Base-by-base conservation (phyloP, 2,113 vertebrate species). In the Forbesichthys agassizii region DNA sequence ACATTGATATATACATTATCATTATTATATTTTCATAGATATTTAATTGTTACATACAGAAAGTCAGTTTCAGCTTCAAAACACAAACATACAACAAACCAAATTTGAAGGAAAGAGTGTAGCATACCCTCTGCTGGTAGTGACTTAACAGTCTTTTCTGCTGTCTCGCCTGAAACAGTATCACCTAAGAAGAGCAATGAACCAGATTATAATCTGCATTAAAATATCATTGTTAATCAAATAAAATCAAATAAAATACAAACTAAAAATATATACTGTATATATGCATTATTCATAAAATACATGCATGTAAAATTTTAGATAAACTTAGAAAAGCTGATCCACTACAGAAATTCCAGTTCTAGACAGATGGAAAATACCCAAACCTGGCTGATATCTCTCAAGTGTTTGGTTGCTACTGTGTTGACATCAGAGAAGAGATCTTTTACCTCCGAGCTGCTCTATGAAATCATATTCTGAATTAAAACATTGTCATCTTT, bases 161-260 rank as follows among this genome's bases (percentile, higher is more conserved):
- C 72, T 97, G 94, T 77, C 91, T 94, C 78, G 94, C 91, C 87
- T 98, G 97, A 77, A 98, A 98, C 69, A 91, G 89, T 79, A 92
- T 77, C 78, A 98, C 81, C 97, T 98, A 79, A 78, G 78, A 81
- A 86, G 49, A 64, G 47, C 0, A 3, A 46, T n/a, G n/a, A 77
- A 73, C 16, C 16, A 13, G 3, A 61, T 47, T 62, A 48, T 18
- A 48, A 11, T 64, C 9, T 60, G 14, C 4, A 57, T 10, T 1
- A 13, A 18, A 18, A 57, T 48, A 11, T 52, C 10, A 16, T 42
- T 13, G 16, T 18, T n/a, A 10, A 13, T 20, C 12, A 20, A 51
- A 13, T 20, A 0, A 20, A 51, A 13, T 20, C 0, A 4, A 27
- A 9, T 13, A 13, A 55, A 27, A 27, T 27, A 27, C 20, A 20